These are phyloP conservation scores for Hermaeophaga mercurialis DNA, from an alignment of 2,888 invertebrate species.

Conservation along the genomic window DNA sequence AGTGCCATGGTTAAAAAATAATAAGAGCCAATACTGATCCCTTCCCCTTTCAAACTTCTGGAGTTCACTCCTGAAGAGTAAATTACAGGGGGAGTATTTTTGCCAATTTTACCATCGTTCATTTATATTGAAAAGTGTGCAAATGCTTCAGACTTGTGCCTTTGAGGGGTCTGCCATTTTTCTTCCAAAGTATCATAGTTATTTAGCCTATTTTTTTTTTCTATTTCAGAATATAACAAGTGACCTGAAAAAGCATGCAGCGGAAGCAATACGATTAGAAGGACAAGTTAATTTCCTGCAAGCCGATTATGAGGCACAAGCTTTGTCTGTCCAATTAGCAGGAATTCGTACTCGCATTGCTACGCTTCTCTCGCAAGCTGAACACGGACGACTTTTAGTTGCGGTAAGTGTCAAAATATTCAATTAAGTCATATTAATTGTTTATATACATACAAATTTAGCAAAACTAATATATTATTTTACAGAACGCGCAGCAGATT, in stretches of 20 bases:
- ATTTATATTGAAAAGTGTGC: too few relatives aligned
- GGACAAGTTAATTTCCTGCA: conserved; percentile 66
- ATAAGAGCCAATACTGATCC: too few relatives aligned
- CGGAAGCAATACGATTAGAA: conserved; percentile 69
- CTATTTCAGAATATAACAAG: conserved; percentile 69
- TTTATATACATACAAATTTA: background rate
- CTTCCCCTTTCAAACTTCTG: too few relatives aligned
- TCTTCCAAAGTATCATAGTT: too few relatives aligned
- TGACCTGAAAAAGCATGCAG: conserved; percentile 72
- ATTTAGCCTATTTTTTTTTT: too few relatives aligned
- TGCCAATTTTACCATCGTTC: too few relatives aligned
- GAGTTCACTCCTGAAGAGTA: too few relatives aligned
- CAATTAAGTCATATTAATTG: background rate
- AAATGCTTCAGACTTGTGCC: too few relatives aligned
- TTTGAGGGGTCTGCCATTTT: too few relatives aligned
- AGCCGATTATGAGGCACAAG: conserved; percentile 68
- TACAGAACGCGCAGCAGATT: conserved; percentile 61
- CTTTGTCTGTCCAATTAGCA: conserved; percentile 62
- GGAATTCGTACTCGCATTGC: conserved; percentile 69
- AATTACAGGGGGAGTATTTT: too few relatives aligned
- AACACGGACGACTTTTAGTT: conserved; percentile 63
- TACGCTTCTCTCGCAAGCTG: conserved; percentile 70
- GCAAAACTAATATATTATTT: conserved; percentile 27
- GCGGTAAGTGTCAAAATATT: conserved; percentile 45
- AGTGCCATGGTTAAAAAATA: too few relatives aligned